Base-by-base conservation (phyloP, 2,797 vertebrate species). In the Siniperca undulata region DNA sequence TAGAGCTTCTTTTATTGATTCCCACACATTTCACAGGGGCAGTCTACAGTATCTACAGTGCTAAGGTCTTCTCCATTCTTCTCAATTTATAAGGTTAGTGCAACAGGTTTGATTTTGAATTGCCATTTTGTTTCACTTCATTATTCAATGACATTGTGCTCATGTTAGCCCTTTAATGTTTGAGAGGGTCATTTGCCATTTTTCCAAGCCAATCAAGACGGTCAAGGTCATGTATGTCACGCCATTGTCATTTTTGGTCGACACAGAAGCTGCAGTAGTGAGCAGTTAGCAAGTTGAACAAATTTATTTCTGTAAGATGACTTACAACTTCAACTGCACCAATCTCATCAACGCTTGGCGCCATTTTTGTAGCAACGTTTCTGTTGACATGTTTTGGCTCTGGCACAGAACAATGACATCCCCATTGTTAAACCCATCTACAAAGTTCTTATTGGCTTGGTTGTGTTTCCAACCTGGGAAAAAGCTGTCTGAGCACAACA, bases 1-100 rank as follows among this genome's bases (percentile, higher is more conserved):
- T 13, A 4, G 17, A 50, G 62, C 50, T 56, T 44, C 65, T 82
- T 42, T 65, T 60, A 85, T 84, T 70, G 84, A 91, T 87, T 68
- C 13, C 34, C 30, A 77, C 55, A 61, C 55, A 67, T 65, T 80
- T 65, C 30, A 78, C 62, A 69, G 22, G 40, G 64, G 16, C 30
- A 22, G 36, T 48, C 38, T 58, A 46, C n/a, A 60, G 59, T 22
- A 34, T 65, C 30, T 40, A 42, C 27, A 77, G 48, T 2, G 20
- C 38, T 19, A 30, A 14, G 38, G 61, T 40, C 65, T 30, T 46
- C 30, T 69, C 27, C 5, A 46, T 50, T 82, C 60, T 56, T 68
- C 30, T 67, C 3, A 48, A 36, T 65, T 42, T 40, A 11, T 66
- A 14, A 59, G 44, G n/a, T 66, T 52, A 16, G 12, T n/a, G 22